phyloP scores from a whole-genome alignment of 2,113 vertebrate genomes.

The Malaclemys terrapin region DNA sequence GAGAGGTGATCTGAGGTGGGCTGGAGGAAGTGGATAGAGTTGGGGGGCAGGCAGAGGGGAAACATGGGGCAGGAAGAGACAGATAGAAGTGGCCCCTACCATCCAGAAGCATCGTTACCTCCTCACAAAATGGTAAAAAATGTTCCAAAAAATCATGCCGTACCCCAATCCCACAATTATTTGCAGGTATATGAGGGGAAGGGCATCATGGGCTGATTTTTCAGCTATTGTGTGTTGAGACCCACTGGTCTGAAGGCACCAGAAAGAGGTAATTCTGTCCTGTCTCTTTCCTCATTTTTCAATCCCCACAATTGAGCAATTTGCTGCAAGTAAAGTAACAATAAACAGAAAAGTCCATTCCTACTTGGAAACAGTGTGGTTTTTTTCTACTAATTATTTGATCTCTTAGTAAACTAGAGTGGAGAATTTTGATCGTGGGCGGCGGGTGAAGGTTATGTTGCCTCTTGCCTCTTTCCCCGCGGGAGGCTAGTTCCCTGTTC shows the following conservation, averaged over 20 bases:
- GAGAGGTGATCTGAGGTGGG: neutral
- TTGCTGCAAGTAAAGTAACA: neutral
- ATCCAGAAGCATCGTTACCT: too few species aligned
- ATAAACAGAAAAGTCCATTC: neutral
- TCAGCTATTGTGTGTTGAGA: neutral
- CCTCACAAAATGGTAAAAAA: too few species aligned
- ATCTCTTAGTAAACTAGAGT: neutral
- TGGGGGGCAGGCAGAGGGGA: neutral
- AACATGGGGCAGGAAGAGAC: neutral
- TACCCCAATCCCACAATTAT: too few species aligned
- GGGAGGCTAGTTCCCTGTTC: too few species aligned
- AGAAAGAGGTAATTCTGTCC: neutral
- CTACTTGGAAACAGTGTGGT: neutral
- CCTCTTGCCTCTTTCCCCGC: too few species aligned
- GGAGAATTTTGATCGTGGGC: neutral
- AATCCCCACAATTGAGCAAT: neutral
- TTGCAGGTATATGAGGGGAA: too few species aligned
- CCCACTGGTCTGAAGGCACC: neutral
- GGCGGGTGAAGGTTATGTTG: too few species aligned
- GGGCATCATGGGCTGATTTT: neutral
- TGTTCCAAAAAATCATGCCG: too few species aligned
- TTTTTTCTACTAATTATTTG: accelerated
- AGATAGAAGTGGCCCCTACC: neutral
- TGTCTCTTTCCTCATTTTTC: neutral
- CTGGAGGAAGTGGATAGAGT: neutral